Evolutionary conservation across 2,888 invertebrate species (phyloP), one percentile per base, ranked within the genome.

Genomic region (Morpho helenor): DNA sequence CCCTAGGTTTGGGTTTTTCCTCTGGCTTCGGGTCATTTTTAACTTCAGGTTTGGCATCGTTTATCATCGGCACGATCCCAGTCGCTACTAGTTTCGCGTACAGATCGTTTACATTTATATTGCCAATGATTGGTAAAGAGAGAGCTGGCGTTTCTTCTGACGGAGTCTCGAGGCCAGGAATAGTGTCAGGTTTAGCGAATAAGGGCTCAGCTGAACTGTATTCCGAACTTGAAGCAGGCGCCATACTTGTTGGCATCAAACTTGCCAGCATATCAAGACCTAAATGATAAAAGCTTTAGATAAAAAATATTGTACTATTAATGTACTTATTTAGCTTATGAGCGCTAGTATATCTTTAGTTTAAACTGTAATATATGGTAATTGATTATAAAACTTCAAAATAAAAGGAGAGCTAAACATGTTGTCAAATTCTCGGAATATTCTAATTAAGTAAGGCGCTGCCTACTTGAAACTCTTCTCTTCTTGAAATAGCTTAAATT

Each of bases 81-180:
- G 96, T 95, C 0, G 95, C 95, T 1, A 98, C 94, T 7, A 98
- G 84, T 79, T 96, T 96, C 63, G 96, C 94, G 76, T 97, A 96
- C 40, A 98, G 85, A 66, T 96, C 96, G 62, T 93, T 95, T 31
- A 98, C 95, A 72, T 97, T 96, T 3, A 94, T 79, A 57, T 84
- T 81, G 23, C 82, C 77, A 0, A 91, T 74, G 8, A 76, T 64
- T 9, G 84, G 76, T 7, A 80, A 52, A 0, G 66, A 40, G 79
- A 68, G 22, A 82, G 80, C 10, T 0, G 84, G 81, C 44, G 82
- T 82, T 54, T 85, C 84, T 0, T 82, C 81, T 0, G 70, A 56
- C 0, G 80, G 76, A 0, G 80, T 73, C 44, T 87, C 89, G 0
- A 91, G 66, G 0, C 89, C 91, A 0, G 91, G 90, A 31, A 87